A percentile compares a stretch with the other conserved stretches of the same genome.
Evolutionary conservation across 2,113 vertebrate species (phyloP).

Genomic region (Engystomops pustulosus): DNA sequence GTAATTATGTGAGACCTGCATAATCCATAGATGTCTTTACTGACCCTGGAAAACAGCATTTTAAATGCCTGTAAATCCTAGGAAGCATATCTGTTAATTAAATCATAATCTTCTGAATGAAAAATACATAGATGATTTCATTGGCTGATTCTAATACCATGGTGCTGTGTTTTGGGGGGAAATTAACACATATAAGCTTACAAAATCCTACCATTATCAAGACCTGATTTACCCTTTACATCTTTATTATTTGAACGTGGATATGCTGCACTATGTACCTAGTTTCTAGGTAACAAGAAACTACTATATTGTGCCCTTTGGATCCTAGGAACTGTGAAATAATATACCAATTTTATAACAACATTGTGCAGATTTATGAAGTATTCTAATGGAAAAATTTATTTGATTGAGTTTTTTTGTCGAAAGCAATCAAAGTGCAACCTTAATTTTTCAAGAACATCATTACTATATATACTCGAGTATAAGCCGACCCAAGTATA

Average conservation of each 20-base stretch:
- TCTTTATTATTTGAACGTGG: not conserved
- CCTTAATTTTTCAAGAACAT: too few species aligned
- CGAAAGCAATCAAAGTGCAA: too few species aligned
- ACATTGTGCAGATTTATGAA: too few species aligned
- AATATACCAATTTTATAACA: too few species aligned
- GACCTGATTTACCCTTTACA: not conserved
- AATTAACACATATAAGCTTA: not conserved
- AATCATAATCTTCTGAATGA: not conserved
- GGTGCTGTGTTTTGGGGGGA: not conserved
- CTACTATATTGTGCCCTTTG: too few species aligned
- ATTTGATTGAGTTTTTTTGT: too few species aligned
- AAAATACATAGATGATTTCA: not conserved
- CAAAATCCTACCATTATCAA: not conserved
- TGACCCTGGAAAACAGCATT: not conserved
- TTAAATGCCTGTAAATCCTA: not conserved
- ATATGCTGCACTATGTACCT: too few species aligned
- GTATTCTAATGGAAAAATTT: too few species aligned
- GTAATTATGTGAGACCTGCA: not conserved
- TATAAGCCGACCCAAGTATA: too few species aligned
- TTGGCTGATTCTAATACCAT: not conserved
- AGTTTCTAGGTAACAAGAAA: too few species aligned
- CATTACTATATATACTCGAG: too few species aligned
- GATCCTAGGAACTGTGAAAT: too few species aligned
- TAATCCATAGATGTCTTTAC: slow-evolving; percentile 33
- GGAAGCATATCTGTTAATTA: not conserved